Evolutionary conservation across 2,888 invertebrate species (phyloP).

Genomic region (Stenurella melanura): DNA sequence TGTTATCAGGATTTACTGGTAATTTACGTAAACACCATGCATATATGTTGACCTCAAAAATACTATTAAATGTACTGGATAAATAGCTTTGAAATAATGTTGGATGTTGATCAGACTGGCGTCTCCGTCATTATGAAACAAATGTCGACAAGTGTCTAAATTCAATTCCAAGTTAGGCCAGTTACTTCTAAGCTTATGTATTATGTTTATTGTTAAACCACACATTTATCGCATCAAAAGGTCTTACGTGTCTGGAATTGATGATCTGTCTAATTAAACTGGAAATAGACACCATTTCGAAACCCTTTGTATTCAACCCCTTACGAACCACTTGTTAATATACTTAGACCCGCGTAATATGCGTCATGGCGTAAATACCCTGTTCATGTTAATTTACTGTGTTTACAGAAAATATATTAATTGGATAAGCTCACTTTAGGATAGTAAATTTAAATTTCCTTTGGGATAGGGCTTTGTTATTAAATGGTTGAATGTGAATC

Average conservation of each 20-base stretch:
- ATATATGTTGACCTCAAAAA: too few relatives aligned
- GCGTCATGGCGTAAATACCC: constrained; percentile 41
- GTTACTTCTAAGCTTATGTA: background rate
- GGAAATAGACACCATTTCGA: constrained; percentile 51
- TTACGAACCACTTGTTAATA: constrained; percentile 55
- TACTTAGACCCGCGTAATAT: constrained; percentile 52
- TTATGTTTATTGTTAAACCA: constrained; percentile 5
- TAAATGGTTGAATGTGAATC: constrained; percentile 15
- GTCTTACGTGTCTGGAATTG: constrained; percentile 62
- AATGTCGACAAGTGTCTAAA: background rate
- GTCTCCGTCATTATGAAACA: background rate
- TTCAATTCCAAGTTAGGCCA: background rate
- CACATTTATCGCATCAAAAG: constrained; percentile 22
- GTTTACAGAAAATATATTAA: constrained; percentile 53
- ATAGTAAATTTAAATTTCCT: constrained; percentile 51
- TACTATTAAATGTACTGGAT: too few relatives aligned
- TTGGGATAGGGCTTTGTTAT: constrained; percentile 46
- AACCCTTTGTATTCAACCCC: constrained; percentile 55
- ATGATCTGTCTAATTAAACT: constrained; percentile 64
- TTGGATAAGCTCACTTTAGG: constrained; percentile 52
- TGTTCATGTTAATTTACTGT: constrained; percentile 47
- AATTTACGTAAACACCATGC: too few relatives aligned
- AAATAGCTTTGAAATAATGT: background rate
- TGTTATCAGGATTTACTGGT: too few relatives aligned
- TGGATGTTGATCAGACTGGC: background rate